Evolutionary conservation across 2,113 vertebrate genomes (phyloP).

Genomic region (Ivindomyrus marchei): DNA sequence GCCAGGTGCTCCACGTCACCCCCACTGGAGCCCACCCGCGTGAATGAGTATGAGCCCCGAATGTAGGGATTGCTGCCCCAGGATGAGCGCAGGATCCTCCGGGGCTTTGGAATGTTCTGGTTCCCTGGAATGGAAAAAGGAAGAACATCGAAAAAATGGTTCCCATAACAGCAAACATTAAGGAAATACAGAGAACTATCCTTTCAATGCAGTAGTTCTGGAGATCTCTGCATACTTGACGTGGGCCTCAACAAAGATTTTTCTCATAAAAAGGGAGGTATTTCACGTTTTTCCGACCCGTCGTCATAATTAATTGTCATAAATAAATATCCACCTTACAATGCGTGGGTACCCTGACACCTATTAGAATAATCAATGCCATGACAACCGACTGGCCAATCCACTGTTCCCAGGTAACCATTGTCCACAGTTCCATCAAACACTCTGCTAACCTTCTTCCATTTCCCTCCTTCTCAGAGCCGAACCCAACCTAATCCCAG

Average conservation of each 20-base stretch:
- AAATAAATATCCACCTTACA: not conserved
- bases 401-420: not conserved
- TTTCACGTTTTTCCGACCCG: not conserved
- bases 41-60: slow-evolving; percentile 93
- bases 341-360: not conserved
- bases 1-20: slow-evolving; percentile 86
- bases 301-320: no score
- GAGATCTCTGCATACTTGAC: not conserved
- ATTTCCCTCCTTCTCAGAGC: not conserved
- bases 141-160: not conserved
- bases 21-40: slow-evolving; percentile 89
- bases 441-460: not conserved
- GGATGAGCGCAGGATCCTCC: slow-evolving; percentile 84
- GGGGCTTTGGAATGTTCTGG: slow-evolving; percentile 93
- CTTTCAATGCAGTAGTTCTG: not conserved
- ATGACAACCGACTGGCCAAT: not conserved
- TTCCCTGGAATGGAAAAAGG: slow-evolving; percentile 65
- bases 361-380: not conserved
- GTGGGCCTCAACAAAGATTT: not conserved
- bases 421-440: not conserved
- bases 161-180: not conserved
- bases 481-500: not conserved
- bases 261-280: not conserved
- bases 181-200: not conserved
- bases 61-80: slow-evolving; percentile 94